Evolutionary conservation across 2,888 invertebrate genomes (phyloP), one percentile per base, ranked within the genome.

Genomic region (Synanthedon formicaeformis): DNA sequence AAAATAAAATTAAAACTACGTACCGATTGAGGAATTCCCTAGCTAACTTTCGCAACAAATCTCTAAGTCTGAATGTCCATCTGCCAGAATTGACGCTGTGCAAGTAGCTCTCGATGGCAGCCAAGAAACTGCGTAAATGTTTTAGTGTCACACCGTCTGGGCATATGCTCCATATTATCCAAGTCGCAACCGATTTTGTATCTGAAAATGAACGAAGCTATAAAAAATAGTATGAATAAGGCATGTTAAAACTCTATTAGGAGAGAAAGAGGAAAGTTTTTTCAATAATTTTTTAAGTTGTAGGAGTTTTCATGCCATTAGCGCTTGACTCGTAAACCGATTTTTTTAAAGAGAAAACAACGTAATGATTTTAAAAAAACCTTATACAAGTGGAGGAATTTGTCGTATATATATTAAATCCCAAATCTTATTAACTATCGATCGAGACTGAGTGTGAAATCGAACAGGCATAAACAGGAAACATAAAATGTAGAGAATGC

Each of bases 71-170:
- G 57, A 76, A 76, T 0, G 92, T 90, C 96, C 97, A 97, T 50
- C 91, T 89, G 27, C 97, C 97, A 41, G 88, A 78, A 75, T 98
- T 98, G 0, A 96, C 96, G 52, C 96, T 95, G 81, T 98, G 95
- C 64, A 94, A 92, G 78, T 96, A 97, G 4, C 95, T 94, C 73
- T 96, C 95, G 3, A 96, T 84, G 0, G 94, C 92, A 60, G 92
- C 92, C 68, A 97, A 90, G 68, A 97, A 92, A 63, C 93, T 92
- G 54, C 92, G 91, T 52, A 98, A 83, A 65, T 96, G 92, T 51
- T 89, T 89, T 69, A 94, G 90, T 0, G 92, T 90, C 51, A 88
- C 83, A 14, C 92, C 92, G 51, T 91, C 89, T 1, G 92, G 92
- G 50, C 92, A 92, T 79, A 95, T 82, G 12, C 86, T 86, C 75